These are phyloP conservation scores for Porites rus DNA, from an alignment of 92 coral and sea anemone genomes.

Conservation along the genomic window DNA sequence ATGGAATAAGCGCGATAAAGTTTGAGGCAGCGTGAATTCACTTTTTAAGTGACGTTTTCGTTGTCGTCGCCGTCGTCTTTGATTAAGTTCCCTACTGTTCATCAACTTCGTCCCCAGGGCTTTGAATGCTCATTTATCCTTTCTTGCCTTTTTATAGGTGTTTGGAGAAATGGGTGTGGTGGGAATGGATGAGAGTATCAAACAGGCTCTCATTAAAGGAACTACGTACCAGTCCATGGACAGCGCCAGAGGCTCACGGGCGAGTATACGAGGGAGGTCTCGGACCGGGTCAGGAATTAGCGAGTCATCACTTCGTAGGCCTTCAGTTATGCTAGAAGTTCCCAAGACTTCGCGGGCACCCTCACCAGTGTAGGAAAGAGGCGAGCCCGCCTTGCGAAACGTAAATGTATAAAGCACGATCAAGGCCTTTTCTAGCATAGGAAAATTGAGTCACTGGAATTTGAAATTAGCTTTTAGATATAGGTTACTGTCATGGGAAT, in stretches of 20 bases:
- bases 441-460: too few relatives aligned
- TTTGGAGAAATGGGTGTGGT: conserved; percentile 97
- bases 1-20: too few relatives aligned
- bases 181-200: conserved; percentile 94
- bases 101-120: too few relatives aligned
- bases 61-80: too few relatives aligned
- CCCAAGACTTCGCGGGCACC: conserved; percentile 87
- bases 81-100: too few relatives aligned
- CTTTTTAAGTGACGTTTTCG: too few relatives aligned
- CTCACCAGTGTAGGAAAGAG: conserved; percentile 70
- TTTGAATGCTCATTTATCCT: background rate
- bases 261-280: conserved; percentile 72
- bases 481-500: too few relatives aligned
- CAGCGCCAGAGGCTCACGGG: conserved; percentile 74
- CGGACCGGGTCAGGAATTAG: conserved; percentile 63
- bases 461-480: too few relatives aligned
- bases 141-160: conserved; percentile 56
- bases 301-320: conserved; percentile 72
- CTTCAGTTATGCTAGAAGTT: conserved; percentile 85
- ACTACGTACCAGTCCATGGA: conserved; percentile 93
- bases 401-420: background rate
- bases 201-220: conserved; percentile 92
- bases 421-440: too few relatives aligned
- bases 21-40: too few relatives aligned
- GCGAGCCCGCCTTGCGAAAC: background rate